Conservation (phyloP, 2,888 invertebrate genomes). For the Hipparchia sbordonii region DNA sequence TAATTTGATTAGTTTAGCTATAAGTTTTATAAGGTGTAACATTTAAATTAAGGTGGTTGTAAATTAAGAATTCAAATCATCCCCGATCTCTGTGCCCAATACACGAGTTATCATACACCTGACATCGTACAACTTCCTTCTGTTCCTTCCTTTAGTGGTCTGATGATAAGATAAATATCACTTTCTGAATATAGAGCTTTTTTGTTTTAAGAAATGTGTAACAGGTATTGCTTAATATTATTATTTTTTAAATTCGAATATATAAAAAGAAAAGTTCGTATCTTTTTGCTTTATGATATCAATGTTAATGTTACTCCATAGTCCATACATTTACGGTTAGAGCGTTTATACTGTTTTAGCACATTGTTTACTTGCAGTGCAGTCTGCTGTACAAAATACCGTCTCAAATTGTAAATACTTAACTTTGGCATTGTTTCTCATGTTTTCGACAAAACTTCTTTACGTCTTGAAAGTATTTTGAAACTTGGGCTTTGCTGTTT, state of each 20-base stretch:
- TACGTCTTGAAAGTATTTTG: slow-evolving; percentile 4
- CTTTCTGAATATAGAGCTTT: too few species aligned
- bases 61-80: too few species aligned
- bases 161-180: too few species aligned
- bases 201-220: too few species aligned
- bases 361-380: slow-evolving; percentile 42
- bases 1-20: too few species aligned
- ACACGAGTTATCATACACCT: too few species aligned
- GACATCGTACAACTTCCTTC: too few species aligned
- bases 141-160: too few species aligned
- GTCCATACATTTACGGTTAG: slow-evolving; percentile 27
- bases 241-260: background rate
- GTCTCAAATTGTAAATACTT: slow-evolving; percentile 18
- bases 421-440: slow-evolving; percentile 11
- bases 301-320: slow-evolving; percentile 45
- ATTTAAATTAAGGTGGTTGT: too few species aligned
- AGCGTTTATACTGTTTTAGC: slow-evolving; percentile 40
- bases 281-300: background rate
- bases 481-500: slow-evolving; percentile 15
- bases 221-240: too few species aligned
- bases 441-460: slow-evolving; percentile 23
- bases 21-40: too few species aligned
- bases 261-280: background rate
- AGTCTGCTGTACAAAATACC: slow-evolving; percentile 29
- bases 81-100: too few species aligned